Percentiles rank a stretch among this genome's conserved stretches.
phyloP scores from a whole-genome alignment of 2,797 vertebrate species.

The Anableps anableps region DNA sequence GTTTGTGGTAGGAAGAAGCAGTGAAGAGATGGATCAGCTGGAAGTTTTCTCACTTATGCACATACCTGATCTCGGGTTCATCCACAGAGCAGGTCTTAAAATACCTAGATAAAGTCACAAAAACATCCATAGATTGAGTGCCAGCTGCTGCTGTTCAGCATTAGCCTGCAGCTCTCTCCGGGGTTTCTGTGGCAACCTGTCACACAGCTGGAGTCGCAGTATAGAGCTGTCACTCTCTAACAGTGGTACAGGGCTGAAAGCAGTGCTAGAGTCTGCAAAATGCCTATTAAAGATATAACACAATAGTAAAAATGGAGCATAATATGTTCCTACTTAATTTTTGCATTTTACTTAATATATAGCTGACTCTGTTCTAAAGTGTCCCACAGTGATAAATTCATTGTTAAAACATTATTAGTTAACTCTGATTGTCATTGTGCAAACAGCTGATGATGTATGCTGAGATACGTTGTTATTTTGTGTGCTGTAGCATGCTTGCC shows the following conservation, averaged over 20 bases:
- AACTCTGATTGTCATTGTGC: conserved; percentile 44
- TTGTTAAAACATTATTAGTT: conserved; percentile 54
- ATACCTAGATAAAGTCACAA: conserved; percentile 30
- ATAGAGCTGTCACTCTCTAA: conserved; percentile 65
- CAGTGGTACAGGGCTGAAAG: conserved; percentile 39
- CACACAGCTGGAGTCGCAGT: conserved; percentile 41
- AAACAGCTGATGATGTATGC: conserved; percentile 26
- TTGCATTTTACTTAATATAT: conserved; percentile 38
- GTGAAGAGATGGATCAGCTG: background rate
- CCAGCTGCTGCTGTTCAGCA: conserved; percentile 44
- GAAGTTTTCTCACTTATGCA: conserved; percentile 1
- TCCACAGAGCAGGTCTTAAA: conserved; percentile 23
- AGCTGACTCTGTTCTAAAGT: conserved; percentile 21
- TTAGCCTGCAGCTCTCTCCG: conserved; percentile 63
- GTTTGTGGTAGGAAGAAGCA: background rate
- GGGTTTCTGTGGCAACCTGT: conserved; percentile 58
- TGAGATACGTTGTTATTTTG: background rate
- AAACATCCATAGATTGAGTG: conserved; percentile 33
- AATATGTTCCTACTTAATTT: background rate
- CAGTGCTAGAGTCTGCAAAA: conserved; percentile 3
- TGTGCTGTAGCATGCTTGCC: conserved; percentile 26
- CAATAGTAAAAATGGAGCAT: conserved; percentile 9
- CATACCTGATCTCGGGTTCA: conserved; percentile 14
- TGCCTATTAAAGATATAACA: background rate
- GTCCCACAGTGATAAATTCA: conserved; percentile 42